Evolutionary conservation across 2,888 invertebrate species (phyloP), one percentile per base, ranked within the genome.

Genomic region (Sipha maydis): DNA sequence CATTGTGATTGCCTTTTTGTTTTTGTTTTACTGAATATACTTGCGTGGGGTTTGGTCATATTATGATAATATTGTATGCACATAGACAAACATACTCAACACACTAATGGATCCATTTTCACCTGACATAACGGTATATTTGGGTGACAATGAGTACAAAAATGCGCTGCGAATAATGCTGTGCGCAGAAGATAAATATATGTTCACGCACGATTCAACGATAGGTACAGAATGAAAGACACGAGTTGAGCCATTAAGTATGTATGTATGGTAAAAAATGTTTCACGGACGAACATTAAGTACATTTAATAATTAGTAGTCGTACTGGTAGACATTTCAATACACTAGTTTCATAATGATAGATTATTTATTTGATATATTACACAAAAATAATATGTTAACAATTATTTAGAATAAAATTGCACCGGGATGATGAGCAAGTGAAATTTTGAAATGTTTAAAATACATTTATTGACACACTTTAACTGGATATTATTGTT

Each of bases 101-200:
- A 38, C 67, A 80, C 67, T n/a, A 80, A 80, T n/a, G 67, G n/a
- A 38, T 2, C 14, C 69, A 41, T 82, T 34, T 79, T 79, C 25
- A 34, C 3, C 56, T 1, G 25, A 11, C 19, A 25, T 79, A 79
- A 79, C 79, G 56, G 79, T 79, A 79, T 25, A 48, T 31, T 31
- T 1, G 9, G 8, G 19, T 31, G 54, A 48, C 78, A 56, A 54
- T 19, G 19, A 5, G 38, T 5, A n/a, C 48, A 41, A 41, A 25
- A 19, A 28, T 69, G 17, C 11, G 25, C 9, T 11, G 75, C 41
- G 25, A 75, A 75, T 75, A 41, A 41, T 41, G 21, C 41, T 25
- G 38, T 9, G 75, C 75, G 25, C 21, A 25, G 41, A 75, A 25
- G 75, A 75, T 41, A 75, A 41, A 41, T 41, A 1, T 38, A 41